Conservation (phyloP, 2,797 vertebrate genomes). For the Tadarida brasiliensis region DNA sequence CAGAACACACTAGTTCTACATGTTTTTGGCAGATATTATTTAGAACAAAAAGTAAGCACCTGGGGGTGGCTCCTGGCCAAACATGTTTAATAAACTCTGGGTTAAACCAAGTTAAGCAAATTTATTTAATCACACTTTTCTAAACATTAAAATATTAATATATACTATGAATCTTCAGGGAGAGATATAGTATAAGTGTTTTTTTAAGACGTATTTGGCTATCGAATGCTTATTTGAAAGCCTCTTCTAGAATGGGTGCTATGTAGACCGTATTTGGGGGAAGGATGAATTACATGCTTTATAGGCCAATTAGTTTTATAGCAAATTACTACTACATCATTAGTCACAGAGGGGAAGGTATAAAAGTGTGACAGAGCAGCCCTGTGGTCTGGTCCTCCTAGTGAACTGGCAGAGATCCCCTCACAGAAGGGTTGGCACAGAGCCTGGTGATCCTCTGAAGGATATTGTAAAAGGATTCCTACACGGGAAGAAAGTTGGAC, state of each 20-base stretch:
- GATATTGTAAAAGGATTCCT: not conserved
- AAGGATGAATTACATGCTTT: not conserved
- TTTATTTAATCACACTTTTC: conserved; percentile 34
- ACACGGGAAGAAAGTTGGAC: not conserved
- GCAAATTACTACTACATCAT: not conserved
- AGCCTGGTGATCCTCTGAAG: not conserved
- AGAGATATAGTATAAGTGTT: not conserved
- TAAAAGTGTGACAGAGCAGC: not conserved
- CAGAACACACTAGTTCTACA: not conserved
- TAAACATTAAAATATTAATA: conserved; percentile 32
- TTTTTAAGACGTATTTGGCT: conserved; percentile 8
- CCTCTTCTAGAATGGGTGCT: conserved; percentile 13
- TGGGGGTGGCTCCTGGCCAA: not conserved
- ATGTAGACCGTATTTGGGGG: not conserved
- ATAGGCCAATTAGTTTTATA: not conserved
- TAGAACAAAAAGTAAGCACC: not conserved
- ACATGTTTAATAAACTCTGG: conserved; percentile 18
- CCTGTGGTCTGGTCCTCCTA: not conserved
- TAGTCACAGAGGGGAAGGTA: not conserved
- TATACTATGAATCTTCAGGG: not conserved
- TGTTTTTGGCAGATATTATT: not conserved
- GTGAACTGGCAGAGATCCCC: not conserved
- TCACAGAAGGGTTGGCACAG: not conserved
- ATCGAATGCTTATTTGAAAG: not conserved
- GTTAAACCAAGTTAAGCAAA: conserved; percentile 5